These are phyloP conservation scores for Ostrea edulis DNA, from an alignment of 1,140 invertebrate genomes.

Conservation along the genomic window DNA sequence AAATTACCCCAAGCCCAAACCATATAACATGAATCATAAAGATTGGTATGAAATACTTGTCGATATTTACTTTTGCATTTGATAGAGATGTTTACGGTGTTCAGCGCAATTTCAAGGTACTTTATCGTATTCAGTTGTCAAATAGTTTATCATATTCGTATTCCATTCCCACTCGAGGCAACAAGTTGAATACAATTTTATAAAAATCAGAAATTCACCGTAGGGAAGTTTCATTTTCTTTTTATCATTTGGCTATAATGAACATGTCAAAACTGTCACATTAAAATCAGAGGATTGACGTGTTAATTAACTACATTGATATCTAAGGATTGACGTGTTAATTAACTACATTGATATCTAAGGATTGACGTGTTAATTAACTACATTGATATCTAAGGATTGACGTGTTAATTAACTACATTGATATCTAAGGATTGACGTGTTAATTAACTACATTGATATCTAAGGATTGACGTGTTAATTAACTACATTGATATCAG, in stretches of 20 bases:
- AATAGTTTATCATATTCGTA: too few species aligned
- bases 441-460: background rate
- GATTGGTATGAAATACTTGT: too few species aligned
- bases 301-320: background rate
- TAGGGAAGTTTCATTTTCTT: background rate
- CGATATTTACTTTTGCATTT: too few species aligned
- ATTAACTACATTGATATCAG: background rate
- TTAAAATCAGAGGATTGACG: background rate
- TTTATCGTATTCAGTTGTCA: too few species aligned
- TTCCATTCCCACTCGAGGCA: background rate
- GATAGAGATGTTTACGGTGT: too few species aligned
- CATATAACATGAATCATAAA: too few species aligned
- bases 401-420: too few species aligned
- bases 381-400: background rate
- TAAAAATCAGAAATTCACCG: background rate
- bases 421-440: background rate
- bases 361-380: too few species aligned
- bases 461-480: too few species aligned
- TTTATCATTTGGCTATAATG: background rate
- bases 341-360: background rate
- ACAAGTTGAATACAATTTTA: background rate
- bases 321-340: too few species aligned
- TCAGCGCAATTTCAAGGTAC: too few species aligned
- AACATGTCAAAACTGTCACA: background rate
- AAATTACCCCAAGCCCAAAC: too few species aligned